Evolutionary conservation across 2,797 vertebrate species (phyloP).

Genomic region (Carcharodon carcharias): DNA sequence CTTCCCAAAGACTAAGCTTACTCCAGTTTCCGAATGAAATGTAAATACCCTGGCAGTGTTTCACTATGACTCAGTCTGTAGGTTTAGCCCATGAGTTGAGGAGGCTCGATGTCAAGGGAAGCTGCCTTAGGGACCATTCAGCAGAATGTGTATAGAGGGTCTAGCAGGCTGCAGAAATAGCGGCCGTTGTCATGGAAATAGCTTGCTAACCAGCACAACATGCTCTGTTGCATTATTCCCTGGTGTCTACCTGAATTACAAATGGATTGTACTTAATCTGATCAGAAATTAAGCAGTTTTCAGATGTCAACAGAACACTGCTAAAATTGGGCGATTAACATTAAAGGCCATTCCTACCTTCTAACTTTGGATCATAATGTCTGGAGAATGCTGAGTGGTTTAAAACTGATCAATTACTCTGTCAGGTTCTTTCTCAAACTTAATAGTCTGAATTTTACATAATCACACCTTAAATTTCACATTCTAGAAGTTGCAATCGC

Average conservation of each 20-base stretch:
- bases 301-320: neutral
- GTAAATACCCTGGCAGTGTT: neutral
- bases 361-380: neutral
- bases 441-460: neutral
- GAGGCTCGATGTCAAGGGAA: neutral
- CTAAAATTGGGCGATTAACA: neutral
- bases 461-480: neutral
- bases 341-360: neutral
- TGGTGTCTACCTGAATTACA: neutral
- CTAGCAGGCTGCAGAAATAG: neutral
- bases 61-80: neutral
- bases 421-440: neutral
- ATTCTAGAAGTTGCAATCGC: neutral
- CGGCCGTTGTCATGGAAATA: conserved; percentile 19
- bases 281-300: neutral
- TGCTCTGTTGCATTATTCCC: neutral
- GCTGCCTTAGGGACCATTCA: neutral
- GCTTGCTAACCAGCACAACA: neutral
- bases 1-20: neutral
- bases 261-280: neutral
- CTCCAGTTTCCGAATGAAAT: neutral
- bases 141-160: neutral
- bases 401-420: neutral
- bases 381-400: neutral
- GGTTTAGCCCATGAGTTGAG: neutral